Conservation (phyloP, 2,888 invertebrate genomes). For the Heliconius erato region DNA sequence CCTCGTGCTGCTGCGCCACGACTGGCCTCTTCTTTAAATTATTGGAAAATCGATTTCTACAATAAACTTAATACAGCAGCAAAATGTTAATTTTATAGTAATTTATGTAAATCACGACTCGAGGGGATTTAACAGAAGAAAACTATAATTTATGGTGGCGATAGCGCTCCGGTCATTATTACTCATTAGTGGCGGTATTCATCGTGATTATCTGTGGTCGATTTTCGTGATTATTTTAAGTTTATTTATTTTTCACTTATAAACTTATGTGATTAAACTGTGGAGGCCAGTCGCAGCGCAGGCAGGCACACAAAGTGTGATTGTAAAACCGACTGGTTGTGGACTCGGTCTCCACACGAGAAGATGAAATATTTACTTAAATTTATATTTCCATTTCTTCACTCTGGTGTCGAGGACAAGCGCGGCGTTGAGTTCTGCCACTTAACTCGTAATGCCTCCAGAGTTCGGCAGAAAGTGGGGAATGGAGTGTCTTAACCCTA, state of each 20-base stretch:
- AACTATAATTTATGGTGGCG: slow-evolving; percentile 43
- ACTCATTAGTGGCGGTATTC: slow-evolving; percentile 44
- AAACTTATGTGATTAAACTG: neutral
- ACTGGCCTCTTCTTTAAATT: neutral
- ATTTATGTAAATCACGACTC: slow-evolving; percentile 34
- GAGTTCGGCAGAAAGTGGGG: too few relatives aligned
- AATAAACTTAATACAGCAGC: neutral
- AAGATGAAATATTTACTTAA: too few relatives aligned
- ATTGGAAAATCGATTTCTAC: slow-evolving; percentile 5
- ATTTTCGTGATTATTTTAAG: neutral
- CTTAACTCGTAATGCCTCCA: too few relatives aligned
- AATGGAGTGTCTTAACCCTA: too few relatives aligned
- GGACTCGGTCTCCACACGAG: too few relatives aligned
- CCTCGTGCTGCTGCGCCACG: too few relatives aligned
- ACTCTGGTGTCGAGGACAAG: too few relatives aligned
- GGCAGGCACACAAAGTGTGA: too few relatives aligned
- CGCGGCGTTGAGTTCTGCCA: too few relatives aligned
- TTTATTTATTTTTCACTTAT: neutral
- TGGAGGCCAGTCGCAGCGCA: too few relatives aligned
- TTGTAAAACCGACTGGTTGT: too few relatives aligned
- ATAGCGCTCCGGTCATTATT: slow-evolving; percentile 40
- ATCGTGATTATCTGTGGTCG: slow-evolving; percentile 41
- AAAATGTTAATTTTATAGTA: slow-evolving; percentile 15
- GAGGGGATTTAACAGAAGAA: slow-evolving; percentile 37
- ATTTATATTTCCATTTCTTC: too few relatives aligned